Evolutionary conservation across 2,113 vertebrate genomes (phyloP), one percentile per base, ranked within the genome.

Genomic region (Microtus richardsoni): DNA sequence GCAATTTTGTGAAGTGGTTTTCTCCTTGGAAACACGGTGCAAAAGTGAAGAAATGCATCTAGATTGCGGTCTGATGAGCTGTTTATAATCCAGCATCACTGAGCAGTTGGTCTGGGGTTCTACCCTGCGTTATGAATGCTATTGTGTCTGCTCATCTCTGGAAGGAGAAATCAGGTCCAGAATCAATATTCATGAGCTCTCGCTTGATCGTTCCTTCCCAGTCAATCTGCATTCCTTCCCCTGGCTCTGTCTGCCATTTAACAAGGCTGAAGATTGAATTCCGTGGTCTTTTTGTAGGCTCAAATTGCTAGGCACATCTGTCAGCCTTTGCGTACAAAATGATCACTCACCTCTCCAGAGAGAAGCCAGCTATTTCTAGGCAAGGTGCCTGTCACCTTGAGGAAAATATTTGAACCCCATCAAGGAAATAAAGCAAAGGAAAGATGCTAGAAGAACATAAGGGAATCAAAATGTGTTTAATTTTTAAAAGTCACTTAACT

Each of bases 311-410:
- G 68, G 95, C 92, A 84, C 95, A 92, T 90, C 94, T 96, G 95
- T 93, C 94, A 96, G 88, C 91, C 60, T 95, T 87, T 64, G 88
- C 91, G 96, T 95, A 91, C 94, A 93, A 93, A 96, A 75, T 85
- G 70, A 92, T 95, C 94, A 91, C 85, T 95, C 77, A 75, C 91
- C 68, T 95, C 85, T 64, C 84, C 22, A 33, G 80, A 89, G 84
- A 77, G 49, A 90, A 88, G 54, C 70, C 54, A 70, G 77, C 90
- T 93, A 96, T 93, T 95, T 96, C 3, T 2, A 91, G 88, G 58
- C 91, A 96, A 96, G 92, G 92, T 93, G 90, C 84, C 74, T 79
- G 66, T 96, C 85, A 96, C 93, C 97, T 97, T 97, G 95, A 96
- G 87, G 68, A 71, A 87, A 92, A 77, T 71, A 94, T 84, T 88